Evolutionary conservation across 2,113 vertebrate genomes (phyloP), one percentile per base, ranked within the genome.

Genomic region (Strix aluco): DNA sequence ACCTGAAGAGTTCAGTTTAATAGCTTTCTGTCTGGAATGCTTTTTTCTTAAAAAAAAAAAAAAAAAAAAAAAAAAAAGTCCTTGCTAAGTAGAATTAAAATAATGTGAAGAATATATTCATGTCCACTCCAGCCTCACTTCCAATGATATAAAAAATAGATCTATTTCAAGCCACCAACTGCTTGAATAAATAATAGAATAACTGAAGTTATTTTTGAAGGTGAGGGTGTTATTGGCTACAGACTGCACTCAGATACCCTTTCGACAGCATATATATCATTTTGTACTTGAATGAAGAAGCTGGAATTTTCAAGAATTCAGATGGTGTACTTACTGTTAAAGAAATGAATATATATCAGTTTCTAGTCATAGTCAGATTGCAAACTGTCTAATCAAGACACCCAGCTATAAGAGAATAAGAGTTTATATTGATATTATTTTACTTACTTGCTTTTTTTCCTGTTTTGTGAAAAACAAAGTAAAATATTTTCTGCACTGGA

Each of bases 161-260:
- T 51, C 55, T 88, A 51, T 63, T 90, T 82, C 70, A 55, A 93
- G 70, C 32, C 46, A 91, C 69, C n/a, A 86, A 49, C 42, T 58
- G 22, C 51, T 92, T 87, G 55, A 92, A 82, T 13, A 14, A 95
- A 83, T 87, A 82, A 74, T 69, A 49, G 78, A 93, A 74, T 58
- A 82, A 78, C 18, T 46, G 46, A 73, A 84, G 66, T 74, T 84
- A 49, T 54, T 92, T 95, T 74, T 92, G 66, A 92, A 96, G 79
- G 66, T 87, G 75, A 81, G 14, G 17, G 66, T 67, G 66, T 79
- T 92, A 78, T 47, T 96, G 15, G 54, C 23, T 82, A 70, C 40
- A 71, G 29, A 65, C 32, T 72, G 27, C 42, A 67, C 44, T 91
- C 57, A 81, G 38, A 72, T 84, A 84, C 5, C 11, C 42, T 88